Conservation (phyloP, 2,113 vertebrate species). For the Eurypyga helias region DNA sequence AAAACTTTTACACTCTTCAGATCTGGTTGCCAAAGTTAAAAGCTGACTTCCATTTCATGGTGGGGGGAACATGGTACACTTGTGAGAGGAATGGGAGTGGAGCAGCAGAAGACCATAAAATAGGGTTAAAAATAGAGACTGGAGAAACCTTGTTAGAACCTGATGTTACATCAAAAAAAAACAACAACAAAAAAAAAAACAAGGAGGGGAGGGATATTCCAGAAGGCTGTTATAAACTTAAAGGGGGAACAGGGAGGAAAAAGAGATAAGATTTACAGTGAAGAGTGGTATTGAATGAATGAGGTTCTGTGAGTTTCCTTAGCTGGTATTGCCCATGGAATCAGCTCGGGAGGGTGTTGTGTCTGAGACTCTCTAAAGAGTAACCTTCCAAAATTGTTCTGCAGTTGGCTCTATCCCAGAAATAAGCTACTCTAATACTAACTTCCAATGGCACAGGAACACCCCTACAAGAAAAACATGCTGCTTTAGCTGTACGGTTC, state of each 20-base stretch:
- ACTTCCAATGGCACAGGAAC: neutral
- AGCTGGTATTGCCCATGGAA: neutral
- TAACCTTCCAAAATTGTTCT: neutral
- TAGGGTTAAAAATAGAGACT: slow-evolving; percentile 33
- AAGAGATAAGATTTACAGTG: neutral
- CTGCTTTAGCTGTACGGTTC: neutral
- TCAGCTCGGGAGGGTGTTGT: neutral
- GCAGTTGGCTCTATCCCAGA: neutral
- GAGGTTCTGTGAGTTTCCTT: neutral
- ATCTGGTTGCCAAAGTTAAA: slow-evolving; percentile 3
- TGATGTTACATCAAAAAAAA: neutral
- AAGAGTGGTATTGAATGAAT: neutral
- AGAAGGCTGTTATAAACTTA: neutral
- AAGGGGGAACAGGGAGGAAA: neutral
- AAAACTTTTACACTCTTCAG: slow-evolving; percentile 1
- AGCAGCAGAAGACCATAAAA: slow-evolving; percentile 8
- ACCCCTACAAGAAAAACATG: neutral
- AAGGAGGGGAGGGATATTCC: no score
- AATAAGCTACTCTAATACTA: neutral
- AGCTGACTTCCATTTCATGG: slow-evolving; percentile 20
- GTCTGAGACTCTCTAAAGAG: neutral
- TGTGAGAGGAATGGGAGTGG: neutral
- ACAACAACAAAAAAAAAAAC: no score
- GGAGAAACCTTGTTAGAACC: neutral
- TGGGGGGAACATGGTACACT: neutral